A percentile compares a stretch with the other conserved stretches of the same genome.
Conservation (phyloP, 2,888 invertebrate species). For the Itoplectis maculator region DNA sequence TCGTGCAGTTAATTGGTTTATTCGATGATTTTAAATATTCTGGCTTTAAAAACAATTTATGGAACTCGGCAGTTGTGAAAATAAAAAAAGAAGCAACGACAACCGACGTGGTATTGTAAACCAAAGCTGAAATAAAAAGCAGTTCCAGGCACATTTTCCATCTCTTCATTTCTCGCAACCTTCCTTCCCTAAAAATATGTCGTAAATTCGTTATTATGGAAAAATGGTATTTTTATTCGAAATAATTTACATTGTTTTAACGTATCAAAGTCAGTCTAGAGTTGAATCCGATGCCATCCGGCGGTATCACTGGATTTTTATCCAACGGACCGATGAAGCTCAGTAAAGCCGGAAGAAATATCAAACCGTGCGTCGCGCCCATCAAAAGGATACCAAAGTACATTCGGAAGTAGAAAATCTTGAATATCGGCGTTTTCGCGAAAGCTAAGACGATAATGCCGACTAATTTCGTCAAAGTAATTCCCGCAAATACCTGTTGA, state of each 20-base stretch:
- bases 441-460: constrained; percentile 96
- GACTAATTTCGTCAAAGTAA: constrained; percentile 97
- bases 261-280: background rate
- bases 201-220: too few species aligned
- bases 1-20: constrained; percentile 35
- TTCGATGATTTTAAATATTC: constrained; percentile 57
- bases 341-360: constrained; percentile 95
- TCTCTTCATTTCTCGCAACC: constrained; percentile 22
- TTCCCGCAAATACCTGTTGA: constrained; percentile 93
- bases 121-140: constrained; percentile 61
- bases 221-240: background rate
- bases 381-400: constrained; percentile 96
- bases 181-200: background rate
- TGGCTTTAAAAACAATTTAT: constrained; percentile 48
- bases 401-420: constrained; percentile 98
- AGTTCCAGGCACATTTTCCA: constrained; percentile 47
- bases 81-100: background rate
- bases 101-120: constrained; percentile 64
- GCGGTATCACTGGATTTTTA: background rate
- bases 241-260: background rate
- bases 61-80: constrained; percentile 40
- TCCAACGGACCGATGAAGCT: constrained; percentile 88
- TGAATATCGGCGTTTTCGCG: constrained; percentile 96
- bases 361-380: constrained; percentile 95
- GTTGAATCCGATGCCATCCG: background rate